Evolutionary conservation across 2,888 invertebrate species (phyloP), one percentile per base, ranked within the genome.

Genomic region (Stenotaenia linearis): DNA sequence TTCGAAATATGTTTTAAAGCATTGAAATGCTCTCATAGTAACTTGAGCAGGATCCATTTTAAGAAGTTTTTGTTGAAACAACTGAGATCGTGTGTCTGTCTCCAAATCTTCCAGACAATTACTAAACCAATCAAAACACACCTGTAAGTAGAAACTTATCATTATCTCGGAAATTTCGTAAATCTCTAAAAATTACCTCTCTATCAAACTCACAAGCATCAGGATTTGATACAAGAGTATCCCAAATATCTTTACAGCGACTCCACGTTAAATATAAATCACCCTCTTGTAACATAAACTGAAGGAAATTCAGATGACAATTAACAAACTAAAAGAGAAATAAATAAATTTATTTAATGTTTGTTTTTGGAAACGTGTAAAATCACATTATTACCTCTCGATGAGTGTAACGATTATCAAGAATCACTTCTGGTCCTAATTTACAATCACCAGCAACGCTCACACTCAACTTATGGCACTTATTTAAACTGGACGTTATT

Each of bases 81-180:
- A 83, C 80, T 86, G 85, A 32, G 83, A 83, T 81, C 87, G 87
- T 0, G 87, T 87, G 35, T 87, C 87, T 76, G 85, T 83, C 80
- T 87, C 87, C 80, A 88, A 82, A 82, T 88, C 88, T 79, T 84
- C 83, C 28, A 87, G 82, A 32, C 88, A 86, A 80, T 84, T 84
- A 78, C 84, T 85, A 83, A 88, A 88, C 88, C 88, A 88, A 75
- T 86, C 86, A 83, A 87, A 88, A 81, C 88, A 87, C 2, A 85
- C 86, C 87, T 87, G 83, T 15, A 82, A 82, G 40, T 25, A 45
- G 50, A 35, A 75, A 30, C n/a, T n/a, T n/a, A n/a, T n/a, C n/a
- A n/a, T n/a, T n/a, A n/a, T n/a, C n/a, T n/a, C n/a, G n/a, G n/a
- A n/a, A n/a, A n/a, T n/a, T n/a, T n/a, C n/a, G n/a, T n/a, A 50